Base-by-base conservation (phyloP, 2,113 vertebrate genomes). In the Anarhynchus alexandrinus region DNA sequence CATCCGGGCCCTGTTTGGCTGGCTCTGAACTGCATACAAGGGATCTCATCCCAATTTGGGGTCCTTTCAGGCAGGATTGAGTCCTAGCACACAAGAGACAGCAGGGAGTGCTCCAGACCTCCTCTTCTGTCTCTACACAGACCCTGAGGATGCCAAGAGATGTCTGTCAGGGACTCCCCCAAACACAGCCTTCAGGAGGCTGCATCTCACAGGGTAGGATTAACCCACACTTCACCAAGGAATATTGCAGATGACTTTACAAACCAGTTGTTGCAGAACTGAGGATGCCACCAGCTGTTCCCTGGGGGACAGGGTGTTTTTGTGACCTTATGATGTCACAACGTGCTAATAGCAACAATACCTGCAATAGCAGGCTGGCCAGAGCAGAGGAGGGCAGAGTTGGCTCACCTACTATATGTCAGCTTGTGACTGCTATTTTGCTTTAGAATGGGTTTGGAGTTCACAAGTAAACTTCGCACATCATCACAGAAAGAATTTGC, bases 271-370 rank as follows among this genome's bases (percentile, higher is more conserved):
- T 5, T 87, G 17, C 59, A 71, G 47, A 84, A 64, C 12, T 58
- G 59, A 62, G 55, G 27, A 40, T 80, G 45, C 7, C 67, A 69
- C 34, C 45, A 65, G 10, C 45, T 49, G 9, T 10, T 71, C 47
- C 34, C 22, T n/a, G 17, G 27, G 16, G 17, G 6, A 38, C 4
- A 38, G 29, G 2, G 5, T 40, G 47, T 45, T 25, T 78, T 34
- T 64, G 15, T n/a, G 54, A 59, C 7, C 43, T 52, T 40, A n/a
- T 10, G 34, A 29, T 36, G 7, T 45, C 2, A 4, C n/a, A 58
- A 52, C 0, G 0, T 38, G 6, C 20, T 54, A 58, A 34, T 8
- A 62, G 34, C 6, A 88, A 18, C 10, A 34, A 16, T 9, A 80
- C 16, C 5, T 12, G 9, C 19, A 47, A 52, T 3, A 61, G 23